phyloP scores from a whole-genome alignment of 2,113 vertebrate genomes.

The Aythya baeri region DNA sequence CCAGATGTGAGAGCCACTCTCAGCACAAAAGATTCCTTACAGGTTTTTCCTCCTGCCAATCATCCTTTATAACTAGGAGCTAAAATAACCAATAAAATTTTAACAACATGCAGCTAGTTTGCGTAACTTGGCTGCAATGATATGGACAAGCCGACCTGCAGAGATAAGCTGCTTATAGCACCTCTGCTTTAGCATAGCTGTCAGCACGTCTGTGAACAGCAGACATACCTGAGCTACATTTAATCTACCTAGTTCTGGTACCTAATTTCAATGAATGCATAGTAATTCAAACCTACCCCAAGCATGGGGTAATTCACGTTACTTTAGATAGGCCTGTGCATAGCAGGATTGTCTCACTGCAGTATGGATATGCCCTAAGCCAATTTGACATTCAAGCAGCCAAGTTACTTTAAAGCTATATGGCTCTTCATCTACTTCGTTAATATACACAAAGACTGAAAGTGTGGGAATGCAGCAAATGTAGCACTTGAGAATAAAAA shows the following conservation, averaged over 20 bases:
- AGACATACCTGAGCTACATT: not conserved
- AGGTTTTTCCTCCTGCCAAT: not conserved
- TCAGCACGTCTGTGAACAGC: not conserved
- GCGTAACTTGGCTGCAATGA: not conserved
- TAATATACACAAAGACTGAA: not conserved
- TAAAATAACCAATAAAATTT: not conserved
- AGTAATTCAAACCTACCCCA: not conserved
- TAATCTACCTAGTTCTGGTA: not conserved
- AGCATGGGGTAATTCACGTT: rapidly evolving
- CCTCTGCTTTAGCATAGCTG: not conserved
- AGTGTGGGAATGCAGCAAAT: not conserved
- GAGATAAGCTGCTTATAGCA: rapidly evolving
- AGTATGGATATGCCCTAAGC: not conserved
- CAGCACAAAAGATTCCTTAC: not conserved
- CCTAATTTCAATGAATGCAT: not conserved
- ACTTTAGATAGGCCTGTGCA: not conserved
- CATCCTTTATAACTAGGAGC: not conserved
- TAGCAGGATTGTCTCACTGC: not conserved
- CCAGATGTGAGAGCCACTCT: not conserved
- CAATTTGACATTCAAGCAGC: not conserved
- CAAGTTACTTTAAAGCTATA: not conserved
- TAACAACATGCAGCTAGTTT: not conserved
- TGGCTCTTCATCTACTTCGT: not conserved
- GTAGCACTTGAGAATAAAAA: not conserved
- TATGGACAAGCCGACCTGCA: rapidly evolving